Conservation (phyloP, 2,113 vertebrate species). For the Oryzias melastigma region DNA sequence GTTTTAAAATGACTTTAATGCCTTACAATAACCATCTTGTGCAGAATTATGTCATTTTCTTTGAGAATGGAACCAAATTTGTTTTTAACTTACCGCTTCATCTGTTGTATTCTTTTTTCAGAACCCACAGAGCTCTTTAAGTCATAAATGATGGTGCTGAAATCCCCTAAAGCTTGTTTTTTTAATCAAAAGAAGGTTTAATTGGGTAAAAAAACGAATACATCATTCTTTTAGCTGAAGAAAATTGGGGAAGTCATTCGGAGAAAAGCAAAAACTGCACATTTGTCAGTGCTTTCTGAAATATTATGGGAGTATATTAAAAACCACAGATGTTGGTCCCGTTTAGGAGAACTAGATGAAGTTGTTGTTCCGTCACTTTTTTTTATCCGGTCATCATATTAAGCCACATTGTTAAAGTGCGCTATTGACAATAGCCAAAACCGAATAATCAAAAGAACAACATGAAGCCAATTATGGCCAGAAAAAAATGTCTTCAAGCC, state of each 20-base stretch:
- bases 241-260: not conserved
- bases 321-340: slow-evolving; percentile 9
- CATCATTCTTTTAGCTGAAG: not conserved
- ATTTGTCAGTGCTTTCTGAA: not conserved
- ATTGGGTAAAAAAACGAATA: not conserved
- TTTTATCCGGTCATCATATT: slow-evolving; percentile 25
- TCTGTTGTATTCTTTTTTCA: not conserved
- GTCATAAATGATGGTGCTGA: not conserved
- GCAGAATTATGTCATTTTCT: too few species aligned
- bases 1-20: not conserved
- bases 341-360: slow-evolving; percentile 10
- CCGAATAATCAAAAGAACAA: slow-evolving; percentile 24
- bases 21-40: not conserved
- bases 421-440: slow-evolving; percentile 14
- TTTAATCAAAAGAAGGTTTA: not conserved
- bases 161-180: not conserved
- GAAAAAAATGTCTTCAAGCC: slow-evolving; percentile 20
- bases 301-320: not conserved
- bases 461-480: slow-evolving; percentile 8
- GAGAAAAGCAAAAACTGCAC: not conserved
- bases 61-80: too few species aligned
- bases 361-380: slow-evolving; percentile 10
- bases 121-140: not conserved
- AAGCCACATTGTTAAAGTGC: slow-evolving; percentile 20
- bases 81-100: too few species aligned